Conservation (phyloP, 2,797 vertebrate genomes). For the Acanthiza pusilla region DNA sequence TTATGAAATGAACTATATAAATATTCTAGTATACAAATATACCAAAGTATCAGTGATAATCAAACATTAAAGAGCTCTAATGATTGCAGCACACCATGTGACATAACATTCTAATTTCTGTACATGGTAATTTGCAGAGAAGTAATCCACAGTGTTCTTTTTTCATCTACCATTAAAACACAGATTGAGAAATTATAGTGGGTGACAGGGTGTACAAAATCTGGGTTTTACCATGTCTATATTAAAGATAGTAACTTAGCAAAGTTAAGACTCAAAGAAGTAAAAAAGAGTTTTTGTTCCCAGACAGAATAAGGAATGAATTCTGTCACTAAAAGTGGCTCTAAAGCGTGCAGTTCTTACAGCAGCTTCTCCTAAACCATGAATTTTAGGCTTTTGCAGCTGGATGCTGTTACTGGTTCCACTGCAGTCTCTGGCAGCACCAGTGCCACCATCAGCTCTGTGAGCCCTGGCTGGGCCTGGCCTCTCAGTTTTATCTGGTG, state of each 20-base stretch:
- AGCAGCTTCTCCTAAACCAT: not conserved
- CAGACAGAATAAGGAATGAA: not conserved
- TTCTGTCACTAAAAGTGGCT: not conserved
- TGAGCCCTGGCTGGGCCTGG: not conserved
- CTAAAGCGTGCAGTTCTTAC: not conserved
- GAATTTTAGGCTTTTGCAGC: not conserved
- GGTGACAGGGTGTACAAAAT: not conserved
- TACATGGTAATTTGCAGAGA: not conserved
- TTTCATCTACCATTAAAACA: not conserved
- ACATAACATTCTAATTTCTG: slow-evolving; percentile 8
- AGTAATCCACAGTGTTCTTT: not conserved
- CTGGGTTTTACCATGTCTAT: not conserved
- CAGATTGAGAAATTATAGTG: not conserved
- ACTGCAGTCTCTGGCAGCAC: not conserved
- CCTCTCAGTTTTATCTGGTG: not conserved
- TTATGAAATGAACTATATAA: not conserved
- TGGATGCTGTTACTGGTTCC: not conserved
- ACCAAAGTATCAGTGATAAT: slow-evolving; percentile 2
- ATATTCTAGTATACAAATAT: no score
- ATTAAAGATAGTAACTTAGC: not conserved
- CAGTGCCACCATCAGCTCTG: not conserved
- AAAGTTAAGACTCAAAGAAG: not conserved
- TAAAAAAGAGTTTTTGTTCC: not conserved
- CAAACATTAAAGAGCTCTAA: not conserved
- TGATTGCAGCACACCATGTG: not conserved